Conservation (phyloP, 2,797 vertebrate genomes). For the Arrhamphus sclerolepis region DNA sequence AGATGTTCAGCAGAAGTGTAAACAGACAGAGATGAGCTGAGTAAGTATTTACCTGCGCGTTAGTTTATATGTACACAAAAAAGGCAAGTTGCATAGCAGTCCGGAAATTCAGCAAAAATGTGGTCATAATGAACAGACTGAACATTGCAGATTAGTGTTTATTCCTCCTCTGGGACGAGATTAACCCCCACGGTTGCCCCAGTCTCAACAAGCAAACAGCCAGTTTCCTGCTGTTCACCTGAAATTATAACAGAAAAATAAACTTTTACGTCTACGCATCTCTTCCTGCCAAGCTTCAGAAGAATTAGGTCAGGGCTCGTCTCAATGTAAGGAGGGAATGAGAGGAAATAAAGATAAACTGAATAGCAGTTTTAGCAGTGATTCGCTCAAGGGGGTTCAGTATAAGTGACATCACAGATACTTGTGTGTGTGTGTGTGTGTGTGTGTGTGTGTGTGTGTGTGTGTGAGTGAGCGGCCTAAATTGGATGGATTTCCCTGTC, state of each 20-base stretch:
- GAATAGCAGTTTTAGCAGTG: background rate
- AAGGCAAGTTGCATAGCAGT: background rate
- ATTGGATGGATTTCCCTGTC: too few relatives aligned
- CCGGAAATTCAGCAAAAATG: background rate
- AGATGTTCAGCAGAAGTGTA: too few relatives aligned
- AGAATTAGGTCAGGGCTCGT: constrained; percentile 53
- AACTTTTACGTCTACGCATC: background rate
- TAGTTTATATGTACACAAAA: background rate
- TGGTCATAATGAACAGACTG: background rate
- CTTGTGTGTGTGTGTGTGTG: too few relatives aligned
- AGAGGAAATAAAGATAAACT: constrained; percentile 6
- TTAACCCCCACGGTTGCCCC: too few relatives aligned
- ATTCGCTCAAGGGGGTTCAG: constrained; percentile 10
- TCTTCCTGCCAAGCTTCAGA: constrained; percentile 35
- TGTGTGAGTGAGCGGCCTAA: too few relatives aligned
- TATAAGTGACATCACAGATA: background rate
- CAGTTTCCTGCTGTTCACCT: constrained; percentile 41
- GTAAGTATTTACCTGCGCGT: background rate
- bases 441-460: too few relatives aligned
- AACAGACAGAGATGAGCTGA: too few relatives aligned
- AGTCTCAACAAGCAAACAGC: constrained; percentile 14
- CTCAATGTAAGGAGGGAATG: constrained; percentile 1
- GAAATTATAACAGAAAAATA: constrained; percentile 33
- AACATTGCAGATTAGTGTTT: background rate
- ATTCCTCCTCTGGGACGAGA: background rate